Percentiles rank a stretch among this genome's conserved stretches.
Conservation (phyloP, 2,888 invertebrate species). For the Chironomus tentans region DNA sequence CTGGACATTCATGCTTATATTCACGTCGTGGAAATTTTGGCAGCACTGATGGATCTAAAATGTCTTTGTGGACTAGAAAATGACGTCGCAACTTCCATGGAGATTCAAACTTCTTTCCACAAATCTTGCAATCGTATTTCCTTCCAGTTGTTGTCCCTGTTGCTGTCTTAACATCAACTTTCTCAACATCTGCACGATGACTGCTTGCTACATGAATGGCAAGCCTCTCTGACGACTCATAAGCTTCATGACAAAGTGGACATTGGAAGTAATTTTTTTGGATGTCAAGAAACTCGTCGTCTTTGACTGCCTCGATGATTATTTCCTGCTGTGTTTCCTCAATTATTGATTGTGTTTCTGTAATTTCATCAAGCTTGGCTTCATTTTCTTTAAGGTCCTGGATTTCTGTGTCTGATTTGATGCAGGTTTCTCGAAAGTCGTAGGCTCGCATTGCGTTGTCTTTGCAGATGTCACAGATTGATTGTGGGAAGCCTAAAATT, state of each 20-base stretch:
- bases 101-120: not conserved
- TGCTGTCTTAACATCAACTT: not conserved
- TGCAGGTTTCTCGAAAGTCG: not conserved
- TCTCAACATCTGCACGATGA: not conserved
- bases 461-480: not conserved
- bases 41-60: not conserved
- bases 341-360: not conserved
- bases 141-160: not conserved
- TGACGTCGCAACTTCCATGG: constrained; percentile 2
- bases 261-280: not conserved
- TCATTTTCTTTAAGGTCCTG: not conserved
- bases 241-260: not conserved
- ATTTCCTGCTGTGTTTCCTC: not conserved
- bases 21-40: not conserved
- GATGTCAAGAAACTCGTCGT: not conserved
- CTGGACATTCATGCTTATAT: constrained; percentile 2
- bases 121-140: not conserved
- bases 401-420: not conserved
- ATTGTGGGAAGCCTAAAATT: not conserved
- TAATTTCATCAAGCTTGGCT: not conserved
- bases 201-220: not conserved
- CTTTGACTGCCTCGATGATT: not conserved
- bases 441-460: not conserved
- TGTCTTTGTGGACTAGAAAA: not conserved
- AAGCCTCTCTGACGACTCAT: not conserved